Evolutionary conservation across 2,888 invertebrate genomes (phyloP).

Genomic region (Lasioglossum morio): DNA sequence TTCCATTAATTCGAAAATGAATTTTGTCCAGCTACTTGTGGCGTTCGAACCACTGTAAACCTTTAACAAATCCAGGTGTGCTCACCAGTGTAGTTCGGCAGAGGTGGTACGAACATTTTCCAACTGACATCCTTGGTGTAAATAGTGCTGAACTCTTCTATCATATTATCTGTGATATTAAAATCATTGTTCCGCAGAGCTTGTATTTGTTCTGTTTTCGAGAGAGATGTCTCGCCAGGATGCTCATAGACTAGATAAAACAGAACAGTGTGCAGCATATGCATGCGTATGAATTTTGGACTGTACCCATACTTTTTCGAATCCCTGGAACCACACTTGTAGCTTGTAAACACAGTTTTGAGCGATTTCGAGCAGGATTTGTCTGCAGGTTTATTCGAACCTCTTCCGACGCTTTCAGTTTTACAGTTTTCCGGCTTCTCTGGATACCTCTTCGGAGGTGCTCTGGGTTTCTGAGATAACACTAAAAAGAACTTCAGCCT

Average conservation of each 20-base stretch:
- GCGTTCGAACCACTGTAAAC: not conserved
- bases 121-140: constrained; percentile 87
- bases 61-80: not conserved
- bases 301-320: constrained; percentile 85
- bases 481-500: constrained; percentile 86
- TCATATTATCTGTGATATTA: constrained; percentile 82
- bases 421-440: constrained; percentile 28
- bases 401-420: not conserved
- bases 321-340: constrained; percentile 68
- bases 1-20: not conserved
- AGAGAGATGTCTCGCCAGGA: constrained; percentile 79
- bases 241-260: constrained; percentile 89
- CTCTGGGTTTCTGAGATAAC: constrained; percentile 50
- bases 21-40: not conserved
- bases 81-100: constrained; percentile 86
- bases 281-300: constrained; percentile 89
- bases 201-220: constrained; percentile 74
- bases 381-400: constrained; percentile 1
- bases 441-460: constrained; percentile 19
- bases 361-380: constrained; percentile 8
- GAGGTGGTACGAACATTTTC: constrained; percentile 90
- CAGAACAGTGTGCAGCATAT: constrained; percentile 89
- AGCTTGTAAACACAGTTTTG: constrained; percentile 8
- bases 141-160: constrained; percentile 84
- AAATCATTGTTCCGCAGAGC: constrained; percentile 76